These are phyloP conservation scores for Tachysurus fulvidraco DNA, from an alignment of 2,113 vertebrate species.

Conservation along the genomic window DNA sequence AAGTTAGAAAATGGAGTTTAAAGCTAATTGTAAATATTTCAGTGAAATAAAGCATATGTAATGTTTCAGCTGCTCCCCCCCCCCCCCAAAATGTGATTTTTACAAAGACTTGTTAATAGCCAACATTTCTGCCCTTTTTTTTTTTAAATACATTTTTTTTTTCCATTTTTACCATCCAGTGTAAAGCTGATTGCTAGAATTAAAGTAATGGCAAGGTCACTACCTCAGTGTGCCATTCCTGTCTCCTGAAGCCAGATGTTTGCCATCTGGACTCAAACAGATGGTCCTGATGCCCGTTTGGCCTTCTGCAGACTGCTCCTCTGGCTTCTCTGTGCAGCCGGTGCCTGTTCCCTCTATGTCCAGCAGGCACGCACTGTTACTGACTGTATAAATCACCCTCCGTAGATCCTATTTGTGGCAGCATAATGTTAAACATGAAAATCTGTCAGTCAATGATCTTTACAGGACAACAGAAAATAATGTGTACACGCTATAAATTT, in stretches of 20 bases:
- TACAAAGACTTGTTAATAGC: background rate
- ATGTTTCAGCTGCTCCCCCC: background rate
- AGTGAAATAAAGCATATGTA: background rate
- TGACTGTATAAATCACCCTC: conserved; percentile 87
- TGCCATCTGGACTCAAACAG: conserved; percentile 90
- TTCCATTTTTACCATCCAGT: background rate
- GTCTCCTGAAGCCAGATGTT: conserved; percentile 94
- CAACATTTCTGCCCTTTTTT: no score
- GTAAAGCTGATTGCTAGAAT: background rate
- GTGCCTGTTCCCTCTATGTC: conserved; percentile 78
- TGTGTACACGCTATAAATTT: no score
- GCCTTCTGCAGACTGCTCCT: conserved; percentile 78
- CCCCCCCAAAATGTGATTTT: background rate
- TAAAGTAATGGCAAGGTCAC: background rate
- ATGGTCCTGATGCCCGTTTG: conserved; percentile 87
- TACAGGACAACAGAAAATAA: background rate
- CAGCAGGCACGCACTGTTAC: conserved; percentile 78
- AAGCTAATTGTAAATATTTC: background rate
- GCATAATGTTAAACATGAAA: background rate
- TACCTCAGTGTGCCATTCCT: conserved; percentile 91
- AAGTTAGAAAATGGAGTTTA: conserved; percentile 15
- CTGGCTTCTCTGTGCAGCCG: conserved; percentile 79
- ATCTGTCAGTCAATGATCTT: background rate
- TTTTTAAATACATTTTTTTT: no score
- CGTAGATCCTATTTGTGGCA: conserved; percentile 80